A percentile compares a stretch with the other conserved stretches of the same genome.
phyloP scores from a whole-genome alignment of 2,113 vertebrate species.

The Oxygymnocypris stewartii region DNA sequence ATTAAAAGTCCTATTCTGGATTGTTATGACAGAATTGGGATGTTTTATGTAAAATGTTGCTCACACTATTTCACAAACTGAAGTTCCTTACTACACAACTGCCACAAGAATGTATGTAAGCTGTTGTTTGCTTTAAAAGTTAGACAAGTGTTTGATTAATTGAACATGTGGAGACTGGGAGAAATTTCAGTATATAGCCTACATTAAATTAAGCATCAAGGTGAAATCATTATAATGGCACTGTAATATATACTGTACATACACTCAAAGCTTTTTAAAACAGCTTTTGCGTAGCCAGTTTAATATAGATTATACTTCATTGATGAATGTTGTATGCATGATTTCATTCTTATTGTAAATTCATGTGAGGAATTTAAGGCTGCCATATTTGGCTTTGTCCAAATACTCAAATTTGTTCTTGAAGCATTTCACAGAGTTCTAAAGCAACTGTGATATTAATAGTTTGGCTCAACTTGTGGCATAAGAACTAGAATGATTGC shows the following conservation, averaged over 20 bases:
- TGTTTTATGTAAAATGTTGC: slow-evolving; percentile 58
- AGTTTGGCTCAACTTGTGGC: slow-evolving; percentile 6
- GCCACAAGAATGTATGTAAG: slow-evolving; percentile 66
- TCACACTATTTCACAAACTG: slow-evolving; percentile 66
- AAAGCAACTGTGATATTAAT: neutral
- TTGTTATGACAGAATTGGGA: slow-evolving; percentile 46
- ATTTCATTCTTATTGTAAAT: neutral
- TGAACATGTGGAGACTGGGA: neutral
- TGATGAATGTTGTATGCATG: neutral
- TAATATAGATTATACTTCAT: neutral
- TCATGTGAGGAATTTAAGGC: neutral
- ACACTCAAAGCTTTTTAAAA: neutral
- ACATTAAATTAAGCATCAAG: neutral
- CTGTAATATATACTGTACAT: neutral
- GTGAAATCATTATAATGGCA: neutral
- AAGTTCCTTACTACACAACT: slow-evolving; percentile 50
- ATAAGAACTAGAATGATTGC: slow-evolving; percentile 13
- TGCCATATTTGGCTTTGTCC: neutral
- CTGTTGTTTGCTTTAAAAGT: slow-evolving; percentile 58
- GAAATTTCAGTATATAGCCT: neutral
- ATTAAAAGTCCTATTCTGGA: neutral
- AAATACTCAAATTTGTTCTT: neutral
- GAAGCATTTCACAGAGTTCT: neutral
- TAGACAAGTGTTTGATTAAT: slow-evolving; percentile 2
- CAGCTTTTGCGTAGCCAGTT: neutral